Evolutionary conservation across 2,888 invertebrate species (phyloP), one percentile per base, ranked within the genome.

Genomic region (Lochmaea crataegi): DNA sequence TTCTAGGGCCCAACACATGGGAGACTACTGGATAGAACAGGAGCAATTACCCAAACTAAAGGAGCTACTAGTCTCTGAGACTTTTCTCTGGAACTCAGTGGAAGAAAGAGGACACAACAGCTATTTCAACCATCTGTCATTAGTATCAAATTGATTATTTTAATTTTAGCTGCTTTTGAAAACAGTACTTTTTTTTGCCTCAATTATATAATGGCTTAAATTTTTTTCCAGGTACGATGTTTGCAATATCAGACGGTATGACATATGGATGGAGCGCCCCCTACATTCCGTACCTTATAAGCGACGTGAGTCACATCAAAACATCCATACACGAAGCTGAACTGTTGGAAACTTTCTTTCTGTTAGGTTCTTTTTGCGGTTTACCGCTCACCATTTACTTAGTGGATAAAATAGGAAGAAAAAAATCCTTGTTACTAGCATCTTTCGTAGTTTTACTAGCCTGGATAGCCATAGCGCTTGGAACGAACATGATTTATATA

Each of bases 251-350:
- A 11, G 86, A 87, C 82, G 87, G 87, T 51, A 86, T 87, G 84
- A 84, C 85, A 69, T 86, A 85, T 61, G 86, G 86, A 22, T 87
- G 87, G 87, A 85, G 86, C 18, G 84, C 86, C 4, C 86, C 87
- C 5, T 82, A 85, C 56, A 82, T 86, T 5, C 87, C 86, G 1
- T 80, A 85, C 51, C 79, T 87, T 4, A 77, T 83, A 69, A 76
- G 79, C 22, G 77, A 79, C 1, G 79, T 82, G 51, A 80, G 82
- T 11, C 86, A 86, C 14, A 84, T 86, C 9, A 71, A 77, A 65
- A 85, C 85, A 26, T 82, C 81, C 38, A 9, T 81, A 82, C 65
- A 67, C 38, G 75, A 77, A 70, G 82, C 78, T 6, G 81, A 80
- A 76, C 80, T 79, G 77, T 67, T 84, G 63, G 84, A 84, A 79